These are phyloP conservation scores for Gandaritis pyraliata DNA, from an alignment of 2,888 invertebrate species.

Conservation along the genomic window DNA sequence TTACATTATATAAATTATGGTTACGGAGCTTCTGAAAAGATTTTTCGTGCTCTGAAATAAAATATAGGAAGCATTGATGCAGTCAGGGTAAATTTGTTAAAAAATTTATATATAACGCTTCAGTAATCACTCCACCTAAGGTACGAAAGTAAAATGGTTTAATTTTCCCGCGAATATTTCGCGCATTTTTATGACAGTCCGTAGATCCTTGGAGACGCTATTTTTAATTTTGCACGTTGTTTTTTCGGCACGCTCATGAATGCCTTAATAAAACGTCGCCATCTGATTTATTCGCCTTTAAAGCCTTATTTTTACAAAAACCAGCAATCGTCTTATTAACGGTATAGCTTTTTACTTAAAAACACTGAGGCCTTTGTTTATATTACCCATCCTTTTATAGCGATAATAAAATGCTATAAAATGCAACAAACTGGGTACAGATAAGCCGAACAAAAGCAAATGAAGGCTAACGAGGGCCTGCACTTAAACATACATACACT, in stretches of 20 bases:
- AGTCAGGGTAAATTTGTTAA: too few relatives aligned
- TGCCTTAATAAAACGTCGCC: constrained; percentile 34
- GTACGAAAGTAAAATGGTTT: constrained; percentile 26
- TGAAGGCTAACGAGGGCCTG: too few relatives aligned
- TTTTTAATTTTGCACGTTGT: constrained; percentile 45
- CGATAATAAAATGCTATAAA: too few relatives aligned
- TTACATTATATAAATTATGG: too few relatives aligned
- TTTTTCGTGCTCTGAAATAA: too few relatives aligned
- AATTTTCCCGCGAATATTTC: constrained; percentile 47
- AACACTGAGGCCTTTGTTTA: too few relatives aligned
- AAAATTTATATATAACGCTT: not conserved
- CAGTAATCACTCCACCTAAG: not conserved
- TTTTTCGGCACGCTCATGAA: constrained; percentile 35
- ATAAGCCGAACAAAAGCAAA: too few relatives aligned
- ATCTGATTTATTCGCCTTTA: constrained; percentile 38
- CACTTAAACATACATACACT: too few relatives aligned
- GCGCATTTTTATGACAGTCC: constrained; percentile 50
- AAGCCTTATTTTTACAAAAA: constrained; percentile 3
- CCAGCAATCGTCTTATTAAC: not conserved
- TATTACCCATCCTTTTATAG: too few relatives aligned
- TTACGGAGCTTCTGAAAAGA: too few relatives aligned
- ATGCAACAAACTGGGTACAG: too few relatives aligned
- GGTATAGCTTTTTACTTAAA: not conserved
- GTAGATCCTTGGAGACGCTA: constrained; percentile 43
- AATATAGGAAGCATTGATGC: too few relatives aligned